Conservation (phyloP, 2,797 vertebrate species). For the Phalloptychus januarius region DNA sequence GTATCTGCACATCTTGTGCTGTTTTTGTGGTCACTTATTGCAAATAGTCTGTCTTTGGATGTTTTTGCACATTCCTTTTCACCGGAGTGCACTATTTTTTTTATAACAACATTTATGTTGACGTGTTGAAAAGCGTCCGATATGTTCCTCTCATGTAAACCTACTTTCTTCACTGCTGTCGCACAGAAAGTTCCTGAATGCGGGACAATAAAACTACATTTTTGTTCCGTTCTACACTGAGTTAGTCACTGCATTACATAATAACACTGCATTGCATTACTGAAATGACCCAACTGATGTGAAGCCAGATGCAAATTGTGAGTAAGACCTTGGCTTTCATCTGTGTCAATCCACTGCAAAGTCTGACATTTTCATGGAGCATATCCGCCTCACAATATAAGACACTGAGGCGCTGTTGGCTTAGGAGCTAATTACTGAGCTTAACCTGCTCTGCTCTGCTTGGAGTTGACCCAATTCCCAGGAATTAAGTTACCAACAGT, state of each 20-base stretch:
- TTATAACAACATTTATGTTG: too few relatives aligned
- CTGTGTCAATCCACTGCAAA: not conserved
- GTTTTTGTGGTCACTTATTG: too few relatives aligned
- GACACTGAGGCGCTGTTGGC: conserved; percentile 72
- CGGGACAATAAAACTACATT: too few relatives aligned
- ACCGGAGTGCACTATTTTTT: too few relatives aligned
- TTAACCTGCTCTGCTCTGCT: conserved; percentile 76
- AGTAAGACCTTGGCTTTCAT: conserved; percentile 10
- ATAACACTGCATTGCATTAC: not conserved
- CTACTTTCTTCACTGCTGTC: too few relatives aligned
- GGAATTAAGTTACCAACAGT: conserved; percentile 71
- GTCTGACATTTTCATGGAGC: not conserved
- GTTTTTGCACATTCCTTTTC: too few relatives aligned
- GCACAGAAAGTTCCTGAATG: too few relatives aligned
- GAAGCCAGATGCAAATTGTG: not conserved
- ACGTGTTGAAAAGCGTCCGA: too few relatives aligned
- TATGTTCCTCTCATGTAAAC: too few relatives aligned
- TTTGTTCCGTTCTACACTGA: not conserved
- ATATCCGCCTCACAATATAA: conserved; percentile 40
- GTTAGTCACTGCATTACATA: not conserved
- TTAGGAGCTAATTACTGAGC: conserved; percentile 79
- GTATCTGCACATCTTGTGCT: too few relatives aligned
- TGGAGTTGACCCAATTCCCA: conserved; percentile 81
- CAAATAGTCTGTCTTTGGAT: too few relatives aligned
- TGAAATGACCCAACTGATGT: not conserved